These are phyloP conservation scores for Epinotia demarniana DNA, from an alignment of 2,888 invertebrate species.

Conservation along the genomic window DNA sequence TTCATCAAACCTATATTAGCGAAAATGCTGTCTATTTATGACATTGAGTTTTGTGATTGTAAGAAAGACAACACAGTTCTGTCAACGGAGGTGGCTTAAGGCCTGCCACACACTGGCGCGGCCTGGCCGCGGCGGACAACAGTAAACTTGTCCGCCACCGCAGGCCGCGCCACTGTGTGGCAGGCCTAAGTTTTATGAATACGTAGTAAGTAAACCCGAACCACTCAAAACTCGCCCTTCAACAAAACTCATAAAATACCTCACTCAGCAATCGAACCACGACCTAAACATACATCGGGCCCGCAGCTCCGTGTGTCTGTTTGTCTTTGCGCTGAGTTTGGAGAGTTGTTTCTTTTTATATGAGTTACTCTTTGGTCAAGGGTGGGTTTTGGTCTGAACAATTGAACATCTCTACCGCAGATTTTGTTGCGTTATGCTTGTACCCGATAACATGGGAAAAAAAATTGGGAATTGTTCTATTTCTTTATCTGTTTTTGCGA, in stretches of 20 bases:
- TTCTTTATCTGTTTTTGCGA: too few species aligned
- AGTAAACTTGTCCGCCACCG: too few species aligned
- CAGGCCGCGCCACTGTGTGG: too few species aligned
- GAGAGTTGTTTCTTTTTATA: slow-evolving; percentile 22
- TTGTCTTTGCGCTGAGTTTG: slow-evolving; percentile 4
- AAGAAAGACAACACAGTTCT: not conserved
- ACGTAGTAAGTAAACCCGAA: not conserved
- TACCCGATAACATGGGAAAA: too few species aligned
- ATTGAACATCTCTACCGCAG: too few species aligned
- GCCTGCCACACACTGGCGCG: too few species aligned
- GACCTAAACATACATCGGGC: slow-evolving; percentile 22
- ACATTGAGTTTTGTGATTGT: too few species aligned
- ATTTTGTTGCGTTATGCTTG: too few species aligned
- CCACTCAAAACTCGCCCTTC: slow-evolving; percentile 2
- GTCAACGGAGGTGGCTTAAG: too few species aligned
- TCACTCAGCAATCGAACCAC: slow-evolving; percentile 6
- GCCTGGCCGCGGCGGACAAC: too few species aligned
- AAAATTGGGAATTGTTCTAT: not conserved
- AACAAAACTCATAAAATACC: slow-evolving; percentile 33
- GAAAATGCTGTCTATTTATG: too few species aligned
- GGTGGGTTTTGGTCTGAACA: not conserved
- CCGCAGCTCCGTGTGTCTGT: not conserved
- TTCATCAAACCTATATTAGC: too few species aligned
- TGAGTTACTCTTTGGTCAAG: slow-evolving; percentile 7
- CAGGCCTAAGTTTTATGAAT: slow-evolving; percentile 4